Evolutionary conservation across 2,113 vertebrate species (phyloP).

Genomic region (Crypturellus undulatus): DNA sequence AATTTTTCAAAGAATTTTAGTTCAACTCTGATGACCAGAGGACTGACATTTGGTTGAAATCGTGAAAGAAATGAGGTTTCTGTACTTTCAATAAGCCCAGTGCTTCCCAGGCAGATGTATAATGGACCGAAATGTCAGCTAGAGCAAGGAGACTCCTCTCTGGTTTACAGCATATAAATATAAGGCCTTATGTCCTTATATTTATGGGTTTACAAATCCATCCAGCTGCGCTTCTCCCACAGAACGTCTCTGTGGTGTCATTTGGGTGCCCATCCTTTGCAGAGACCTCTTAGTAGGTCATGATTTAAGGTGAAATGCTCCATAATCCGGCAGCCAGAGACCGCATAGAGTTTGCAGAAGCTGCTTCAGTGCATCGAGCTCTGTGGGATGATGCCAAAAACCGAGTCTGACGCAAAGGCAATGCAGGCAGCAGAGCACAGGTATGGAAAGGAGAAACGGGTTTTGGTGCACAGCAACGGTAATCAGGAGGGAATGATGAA

Average conservation of each 20-base stretch:
- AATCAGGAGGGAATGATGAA: not conserved
- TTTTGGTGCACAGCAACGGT: not conserved
- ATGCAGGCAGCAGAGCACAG: not conserved
- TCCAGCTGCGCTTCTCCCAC: not conserved
- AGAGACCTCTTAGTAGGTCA: not conserved
- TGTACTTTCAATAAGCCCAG: not conserved
- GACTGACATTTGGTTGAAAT: not conserved
- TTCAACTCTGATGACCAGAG: not conserved
- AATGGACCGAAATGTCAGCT: not conserved
- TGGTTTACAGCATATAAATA: not conserved
- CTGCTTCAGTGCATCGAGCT: not conserved
- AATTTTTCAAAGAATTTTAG: fast-evolving
- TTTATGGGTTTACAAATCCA: not conserved
- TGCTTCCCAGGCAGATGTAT: not conserved
- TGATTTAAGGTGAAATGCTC: not conserved
- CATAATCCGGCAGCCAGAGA: not conserved
- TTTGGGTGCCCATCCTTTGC: not conserved
- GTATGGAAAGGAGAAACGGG: not conserved
- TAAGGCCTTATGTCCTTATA: not conserved
- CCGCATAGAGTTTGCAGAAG: fast-evolving
- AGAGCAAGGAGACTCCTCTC: not conserved
- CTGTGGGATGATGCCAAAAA: not conserved
- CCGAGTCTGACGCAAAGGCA: not conserved
- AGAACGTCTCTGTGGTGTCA: not conserved
- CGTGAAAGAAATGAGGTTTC: not conserved